Evolutionary conservation across 2,113 vertebrate genomes (phyloP).

Genomic region (Motacilla alba): DNA sequence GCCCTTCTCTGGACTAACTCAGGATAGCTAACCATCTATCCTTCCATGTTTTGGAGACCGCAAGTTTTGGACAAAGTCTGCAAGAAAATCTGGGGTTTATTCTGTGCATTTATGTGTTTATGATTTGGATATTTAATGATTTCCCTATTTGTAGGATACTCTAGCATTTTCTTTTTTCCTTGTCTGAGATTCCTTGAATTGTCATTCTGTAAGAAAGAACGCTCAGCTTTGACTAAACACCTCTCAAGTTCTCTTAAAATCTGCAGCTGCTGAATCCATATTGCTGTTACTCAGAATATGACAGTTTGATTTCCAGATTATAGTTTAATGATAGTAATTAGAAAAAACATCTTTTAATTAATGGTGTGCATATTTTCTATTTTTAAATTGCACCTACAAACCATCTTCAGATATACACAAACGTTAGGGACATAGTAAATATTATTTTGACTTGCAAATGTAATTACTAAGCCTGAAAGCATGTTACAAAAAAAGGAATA

Average conservation of each 20-base stretch:
- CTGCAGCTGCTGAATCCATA: neutral
- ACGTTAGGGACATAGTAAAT: slow-evolving; percentile 20
- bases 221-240: neutral
- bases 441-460: slow-evolving; percentile 58
- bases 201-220: neutral
- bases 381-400: slow-evolving; percentile 33
- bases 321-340: slow-evolving; percentile 18
- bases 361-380: neutral
- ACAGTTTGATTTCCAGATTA: neutral
- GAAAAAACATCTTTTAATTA: neutral
- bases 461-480: slow-evolving; percentile 23
- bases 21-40: neutral
- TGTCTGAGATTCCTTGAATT: neutral
- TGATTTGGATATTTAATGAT: neutral
- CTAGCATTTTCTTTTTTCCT: neutral
- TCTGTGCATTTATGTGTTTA: neutral
- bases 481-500: neutral
- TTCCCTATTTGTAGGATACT: neutral
- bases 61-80: neutral
- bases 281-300: neutral
- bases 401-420: slow-evolving; percentile 12
- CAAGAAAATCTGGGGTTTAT: neutral
- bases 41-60: neutral
- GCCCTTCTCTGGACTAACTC: neutral
- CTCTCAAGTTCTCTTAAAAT: neutral